Evolutionary conservation across 2,888 invertebrate species (phyloP).

Genomic region (Lepidocyrtoides sp.): DNA sequence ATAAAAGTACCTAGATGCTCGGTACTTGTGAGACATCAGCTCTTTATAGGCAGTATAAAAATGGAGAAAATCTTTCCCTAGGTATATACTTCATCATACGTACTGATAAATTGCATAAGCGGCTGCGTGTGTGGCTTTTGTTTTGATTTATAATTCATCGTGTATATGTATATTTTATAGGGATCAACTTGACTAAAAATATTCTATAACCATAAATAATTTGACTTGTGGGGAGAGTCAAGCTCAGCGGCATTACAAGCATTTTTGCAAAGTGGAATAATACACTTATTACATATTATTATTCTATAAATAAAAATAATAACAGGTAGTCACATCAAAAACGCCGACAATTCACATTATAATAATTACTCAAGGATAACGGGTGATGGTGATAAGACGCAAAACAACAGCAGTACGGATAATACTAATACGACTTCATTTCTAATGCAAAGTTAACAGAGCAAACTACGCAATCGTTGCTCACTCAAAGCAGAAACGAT

Average conservation of each 20-base stretch:
- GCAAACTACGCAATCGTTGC: neutral
- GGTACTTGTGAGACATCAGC: neutral
- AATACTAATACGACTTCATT: neutral
- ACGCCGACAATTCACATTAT: slow-evolving; percentile 3
- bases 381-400: neutral
- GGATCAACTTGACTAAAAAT: neutral
- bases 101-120: too few species aligned
- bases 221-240: too few species aligned
- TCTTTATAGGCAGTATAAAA: too few species aligned
- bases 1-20: too few species aligned
- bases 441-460: neutral
- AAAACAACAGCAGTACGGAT: neutral
- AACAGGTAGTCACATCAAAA: neutral
- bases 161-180: neutral
- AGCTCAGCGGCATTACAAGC: too few species aligned
- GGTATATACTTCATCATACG: too few species aligned
- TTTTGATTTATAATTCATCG: neutral
- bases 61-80: too few species aligned
- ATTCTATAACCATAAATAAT: neutral
- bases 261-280: too few species aligned
- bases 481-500: neutral
- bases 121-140: neutral
- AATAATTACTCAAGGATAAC: slow-evolving; percentile 29
- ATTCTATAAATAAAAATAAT: neutral
- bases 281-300: neutral